Base-by-base conservation (phyloP, 2,113 vertebrate species). In the Piaya cayana region DNA sequence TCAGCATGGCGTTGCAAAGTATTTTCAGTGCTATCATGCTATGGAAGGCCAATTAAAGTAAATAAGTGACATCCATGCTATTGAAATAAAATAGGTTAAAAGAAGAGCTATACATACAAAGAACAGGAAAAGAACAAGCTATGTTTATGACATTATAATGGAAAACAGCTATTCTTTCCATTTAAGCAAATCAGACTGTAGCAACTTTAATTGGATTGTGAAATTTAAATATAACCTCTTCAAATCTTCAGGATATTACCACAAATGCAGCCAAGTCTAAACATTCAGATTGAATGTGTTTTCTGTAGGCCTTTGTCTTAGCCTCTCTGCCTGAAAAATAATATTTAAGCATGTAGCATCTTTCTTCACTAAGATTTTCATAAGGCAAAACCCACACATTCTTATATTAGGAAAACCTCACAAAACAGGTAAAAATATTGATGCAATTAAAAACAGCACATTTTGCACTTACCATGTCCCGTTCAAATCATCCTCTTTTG, bases 401-500 rank as follows among this genome's bases (percentile, higher is more conserved):
- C 92, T 94, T 72, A 86, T 85, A 94, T 96, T 79, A 96, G 68
- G 85, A 97, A 90, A 97, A 30, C 42, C 90, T 95, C 53, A 70
- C 45, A 63, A 95, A 97, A 29, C 76, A 93, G 77, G 85, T 85
- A 89, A 89, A 98, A 88, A 87, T 53, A 83, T 59, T 2, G 5
- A 34, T 77, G 37, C 69, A 71, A 93, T 96, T 94, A 96, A 94
- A 60, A 97, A 92, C 62, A 89, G 88, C 81, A 3, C 58, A 89
- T 96, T 94, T 93, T 96, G 94, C 90, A 99, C 99, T 97, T 97
- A 99, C 99, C 99, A 97, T 98, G 98, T 98, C 98, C 98, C 97
- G 98, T 72, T 97, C 98, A 98, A 97, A 98, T 97, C 97, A 98
- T 98, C 96, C 92, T 97, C 98, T 97, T 98, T 98, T 98, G 98